Evolutionary conservation across 2,888 invertebrate species (phyloP), one percentile per base, ranked within the genome.

Genomic region (Plagiodera versicolora): DNA sequence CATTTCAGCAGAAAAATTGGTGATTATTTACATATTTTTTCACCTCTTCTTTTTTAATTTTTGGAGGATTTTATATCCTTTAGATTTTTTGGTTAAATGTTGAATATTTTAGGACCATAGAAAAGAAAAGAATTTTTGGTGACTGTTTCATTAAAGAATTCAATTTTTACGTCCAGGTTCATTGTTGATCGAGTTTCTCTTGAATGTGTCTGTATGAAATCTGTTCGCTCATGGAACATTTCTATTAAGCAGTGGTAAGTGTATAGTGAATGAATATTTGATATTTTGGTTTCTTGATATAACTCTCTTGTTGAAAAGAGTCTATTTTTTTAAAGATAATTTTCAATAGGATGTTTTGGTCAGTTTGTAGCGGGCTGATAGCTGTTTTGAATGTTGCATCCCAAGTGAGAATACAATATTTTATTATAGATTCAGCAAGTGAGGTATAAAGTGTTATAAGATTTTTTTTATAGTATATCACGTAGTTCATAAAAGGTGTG

Each of bases 101-200:
- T 32, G 39, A n/a, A 39, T 39, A 39, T 39, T 39, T 39, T 14
- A n/a, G 39, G 39, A 14, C 39, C 39, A 39, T 39, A 39, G 14
- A 39, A 14, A 6, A 39, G 14, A 39, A 39, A 39, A 39, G 39
- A 39, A 39, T 39, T 39, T 9, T 39, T n/a, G 14, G 39, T 39
- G 1, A 39, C 39, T 39, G 39, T 14, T 39, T 14, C 39, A 39
- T 39, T 39, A 14, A 39, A 39, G 14, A 39, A 39, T 39, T 39
- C 39, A 14, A 39, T 39, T 14, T 39, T 39, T n/a, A 39, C 14
- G 14, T 39, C 39, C 14, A 14, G 39, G 14, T 39, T 39, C 6
- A 39, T 39, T 39, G n/a, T 39, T 39, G 39, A 39, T 39, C n/a
- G 39, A 39, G 39, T 39, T 39, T 39, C 39, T 39, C 14, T 39